These are phyloP conservation scores for Lithophane socia DNA, from an alignment of 2,888 invertebrate genomes.

Conservation along the genomic window DNA sequence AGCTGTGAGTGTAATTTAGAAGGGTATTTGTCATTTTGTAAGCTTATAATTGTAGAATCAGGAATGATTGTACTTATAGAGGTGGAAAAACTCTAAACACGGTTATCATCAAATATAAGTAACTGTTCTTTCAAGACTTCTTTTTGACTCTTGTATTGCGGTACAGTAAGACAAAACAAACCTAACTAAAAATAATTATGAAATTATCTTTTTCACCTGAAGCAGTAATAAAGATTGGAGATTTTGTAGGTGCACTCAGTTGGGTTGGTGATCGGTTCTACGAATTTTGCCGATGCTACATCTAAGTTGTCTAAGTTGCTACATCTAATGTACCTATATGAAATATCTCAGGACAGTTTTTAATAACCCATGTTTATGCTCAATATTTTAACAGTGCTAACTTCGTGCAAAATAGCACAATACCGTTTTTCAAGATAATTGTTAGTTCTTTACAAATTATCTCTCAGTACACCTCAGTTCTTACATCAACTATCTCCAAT, in stretches of 20 bases:
- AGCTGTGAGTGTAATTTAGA: slow-evolving; percentile 7
- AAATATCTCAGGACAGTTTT: neutral
- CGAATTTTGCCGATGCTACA: too few relatives aligned
- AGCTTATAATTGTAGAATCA: neutral
- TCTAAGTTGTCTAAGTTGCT: too few relatives aligned
- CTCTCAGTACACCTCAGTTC: slow-evolving; percentile 39
- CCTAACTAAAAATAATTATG: too few relatives aligned
- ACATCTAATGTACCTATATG: neutral
- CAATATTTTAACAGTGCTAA: too few relatives aligned
- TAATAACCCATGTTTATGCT: neutral
- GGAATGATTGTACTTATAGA: neutral
- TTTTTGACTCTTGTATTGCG: neutral
- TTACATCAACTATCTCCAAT: slow-evolving; percentile 55
- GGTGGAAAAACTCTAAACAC: neutral
- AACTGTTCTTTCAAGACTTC: neutral
- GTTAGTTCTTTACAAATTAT: neutral
- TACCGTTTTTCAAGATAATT: neutral
- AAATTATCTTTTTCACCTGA: too few relatives aligned
- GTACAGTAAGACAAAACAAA: neutral
- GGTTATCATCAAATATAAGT: neutral
- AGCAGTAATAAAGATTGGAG: too few relatives aligned
- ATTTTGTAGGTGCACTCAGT: too few relatives aligned
- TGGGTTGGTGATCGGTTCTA: too few relatives aligned
- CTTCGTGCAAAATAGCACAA: neutral
- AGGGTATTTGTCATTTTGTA: slow-evolving; percentile 11